phyloP scores from a whole-genome alignment of 2,797 vertebrate genomes.

The Limnodromus scolopaceus region DNA sequence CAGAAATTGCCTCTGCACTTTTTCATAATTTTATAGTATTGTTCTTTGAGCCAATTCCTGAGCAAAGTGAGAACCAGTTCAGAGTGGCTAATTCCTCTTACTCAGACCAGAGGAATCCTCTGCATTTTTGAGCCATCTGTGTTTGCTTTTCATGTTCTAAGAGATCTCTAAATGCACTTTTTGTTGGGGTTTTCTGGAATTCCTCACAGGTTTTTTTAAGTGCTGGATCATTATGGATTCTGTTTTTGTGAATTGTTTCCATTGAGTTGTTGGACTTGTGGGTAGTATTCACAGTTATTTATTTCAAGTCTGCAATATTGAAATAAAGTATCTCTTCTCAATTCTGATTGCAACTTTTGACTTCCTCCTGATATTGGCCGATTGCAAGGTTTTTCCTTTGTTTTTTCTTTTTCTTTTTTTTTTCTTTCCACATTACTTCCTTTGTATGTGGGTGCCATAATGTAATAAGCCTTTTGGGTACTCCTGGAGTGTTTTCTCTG shows the following conservation, averaged over 20 bases:
- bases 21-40: background rate
- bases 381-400: background rate
- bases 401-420: background rate
- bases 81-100: slow-evolving; percentile 29
- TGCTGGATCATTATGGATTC: background rate
- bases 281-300: background rate
- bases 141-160: slow-evolving; percentile 31
- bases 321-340: background rate
- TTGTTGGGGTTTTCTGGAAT: background rate
- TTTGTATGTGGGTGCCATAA: background rate
- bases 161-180: background rate
- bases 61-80: background rate
- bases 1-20: background rate
- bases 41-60: background rate
- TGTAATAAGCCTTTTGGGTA: background rate
- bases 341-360: background rate
- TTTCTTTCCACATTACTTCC: background rate
- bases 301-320: background rate
- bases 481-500: background rate
- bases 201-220: background rate
- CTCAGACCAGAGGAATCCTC: slow-evolving; percentile 25
- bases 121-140: slow-evolving; percentile 17
- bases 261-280: background rate
- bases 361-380: background rate
- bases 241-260: background rate